Evolutionary conservation across 2,113 vertebrate species (phyloP), one percentile per base, ranked within the genome.

Genomic region (Picathartes gymnocephalus): DNA sequence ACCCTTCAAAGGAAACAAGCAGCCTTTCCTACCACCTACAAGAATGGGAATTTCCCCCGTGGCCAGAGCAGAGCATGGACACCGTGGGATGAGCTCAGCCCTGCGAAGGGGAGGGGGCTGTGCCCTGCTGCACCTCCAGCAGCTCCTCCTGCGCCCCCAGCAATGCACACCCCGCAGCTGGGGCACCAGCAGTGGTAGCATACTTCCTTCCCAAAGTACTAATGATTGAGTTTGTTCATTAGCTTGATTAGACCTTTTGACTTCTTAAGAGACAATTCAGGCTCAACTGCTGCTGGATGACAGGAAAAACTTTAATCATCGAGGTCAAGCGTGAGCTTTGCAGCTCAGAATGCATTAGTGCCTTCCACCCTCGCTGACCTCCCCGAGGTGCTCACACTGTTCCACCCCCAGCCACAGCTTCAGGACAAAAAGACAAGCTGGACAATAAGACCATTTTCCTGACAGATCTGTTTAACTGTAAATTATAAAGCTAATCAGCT

Each of bases 191-290:
- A 25, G 3, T 1, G 44, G 12, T 22, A 82, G 70, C 65, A 65
- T 73, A 44, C 66, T 48, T 78, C 92, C 87, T 87, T 91, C 88
- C 77, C 85, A 50, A 95, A 90, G 88, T 69, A 62, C 82, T 94
- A 95, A 95, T 81, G 90, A 96, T 33, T 86, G 86, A 93, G 92
- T 95, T 96, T 88, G 79, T 93, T 96, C 94, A 93, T 95, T 92
- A 94, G 83, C 72, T 33, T 96, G 90, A 96, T 97, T 94, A 96
- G 92, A 97, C 96, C 95, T 96, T 96, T 92, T 96, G 95, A 90
- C 96, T 94, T 93, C 88, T 93, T 85, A 47, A 95, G 94, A 95
- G 91, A 79, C 93, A 87, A 96, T 87, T 87, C 85, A 85, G 92
- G 77, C 90, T 97, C 82, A 79, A 84, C 71, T 90, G 95, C 94